Percentiles rank a stretch among this genome's conserved stretches.
Evolutionary conservation across 2,888 invertebrate species (phyloP).

Genomic region (Trilocha varians): DNA sequence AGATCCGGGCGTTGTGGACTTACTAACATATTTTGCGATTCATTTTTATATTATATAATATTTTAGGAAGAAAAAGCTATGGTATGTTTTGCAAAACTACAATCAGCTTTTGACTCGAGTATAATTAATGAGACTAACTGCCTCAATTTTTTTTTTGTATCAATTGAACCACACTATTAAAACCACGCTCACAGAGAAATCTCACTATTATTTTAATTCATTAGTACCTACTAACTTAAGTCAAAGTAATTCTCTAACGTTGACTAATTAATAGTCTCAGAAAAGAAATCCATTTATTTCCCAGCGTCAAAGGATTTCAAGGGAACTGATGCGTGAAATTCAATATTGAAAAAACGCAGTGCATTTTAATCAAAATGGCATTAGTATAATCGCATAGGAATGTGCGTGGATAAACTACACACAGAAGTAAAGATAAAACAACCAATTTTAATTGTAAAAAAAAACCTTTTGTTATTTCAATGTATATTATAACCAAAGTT

Average conservation of each 20-base stretch:
- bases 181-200: not conserved
- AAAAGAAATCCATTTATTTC: constrained; percentile 29
- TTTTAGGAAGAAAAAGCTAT: too few species aligned
- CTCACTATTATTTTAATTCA: not conserved
- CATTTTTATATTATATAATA: too few species aligned
- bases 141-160: too few species aligned
- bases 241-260: not conserved
- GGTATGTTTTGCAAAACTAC: too few species aligned
- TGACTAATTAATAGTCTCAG: not conserved
- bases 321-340: constrained; percentile 51
- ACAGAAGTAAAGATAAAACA: constrained; percentile 14
- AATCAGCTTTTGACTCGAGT: too few species aligned
- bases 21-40: too few species aligned
- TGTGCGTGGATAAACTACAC: constrained; percentile 43
- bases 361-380: constrained; percentile 70
- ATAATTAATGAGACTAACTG: too few species aligned
- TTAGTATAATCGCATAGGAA: constrained; percentile 67
- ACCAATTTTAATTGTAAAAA: constrained; percentile 1
- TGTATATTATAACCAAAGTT: too few species aligned
- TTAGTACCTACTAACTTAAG: not conserved
- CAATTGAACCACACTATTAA: too few species aligned
- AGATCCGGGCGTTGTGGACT: too few species aligned
- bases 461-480: not conserved
- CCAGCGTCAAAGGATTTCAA: constrained; percentile 33
- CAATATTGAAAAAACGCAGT: constrained; percentile 64